phyloP scores from a whole-genome alignment of 2,797 vertebrate species.

The Helostoma temminkii region DNA sequence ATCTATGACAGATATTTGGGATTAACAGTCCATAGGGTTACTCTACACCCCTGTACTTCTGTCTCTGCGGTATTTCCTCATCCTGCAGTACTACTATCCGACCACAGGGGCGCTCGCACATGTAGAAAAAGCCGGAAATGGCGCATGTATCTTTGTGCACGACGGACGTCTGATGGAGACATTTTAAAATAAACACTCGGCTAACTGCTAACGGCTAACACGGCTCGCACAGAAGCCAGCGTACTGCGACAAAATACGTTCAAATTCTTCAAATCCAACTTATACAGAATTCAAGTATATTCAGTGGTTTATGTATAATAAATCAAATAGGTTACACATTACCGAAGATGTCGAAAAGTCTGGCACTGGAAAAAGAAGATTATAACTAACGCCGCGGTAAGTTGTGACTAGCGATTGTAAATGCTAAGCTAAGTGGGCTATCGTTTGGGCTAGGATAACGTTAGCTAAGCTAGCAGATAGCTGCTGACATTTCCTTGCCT shows the following conservation, averaged over 20 bases:
- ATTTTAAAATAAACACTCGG: slow-evolving; percentile 85
- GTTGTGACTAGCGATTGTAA: slow-evolving; percentile 65
- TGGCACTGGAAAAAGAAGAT: slow-evolving; percentile 65
- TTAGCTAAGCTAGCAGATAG: slow-evolving; percentile 53
- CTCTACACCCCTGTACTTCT: too few species aligned
- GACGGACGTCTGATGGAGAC: slow-evolving; percentile 83
- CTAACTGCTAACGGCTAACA: slow-evolving; percentile 70
- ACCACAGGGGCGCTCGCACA: slow-evolving; percentile 13
- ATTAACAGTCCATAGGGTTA: too few species aligned
- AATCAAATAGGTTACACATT: slow-evolving; percentile 32
- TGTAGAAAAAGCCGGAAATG: slow-evolving; percentile 72
- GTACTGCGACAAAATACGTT: slow-evolving; percentile 60
- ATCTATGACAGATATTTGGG: too few species aligned
- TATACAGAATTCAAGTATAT: slow-evolving; percentile 18
- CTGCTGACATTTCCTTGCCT: slow-evolving; percentile 54
- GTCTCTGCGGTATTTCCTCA: background rate
- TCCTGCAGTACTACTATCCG: background rate
- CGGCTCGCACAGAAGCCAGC: slow-evolving; percentile 59
- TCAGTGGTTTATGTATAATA: slow-evolving; percentile 25
- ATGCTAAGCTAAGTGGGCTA: slow-evolving; percentile 63
- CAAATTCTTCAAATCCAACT: slow-evolving; percentile 32
- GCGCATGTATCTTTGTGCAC: slow-evolving; percentile 75
- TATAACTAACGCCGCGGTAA: slow-evolving; percentile 79
- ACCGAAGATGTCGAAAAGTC: slow-evolving; percentile 77
- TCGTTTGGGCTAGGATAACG: slow-evolving; percentile 18